phyloP scores from a whole-genome alignment of 2,797 vertebrate genomes.

The Ammospiza maritima region DNA sequence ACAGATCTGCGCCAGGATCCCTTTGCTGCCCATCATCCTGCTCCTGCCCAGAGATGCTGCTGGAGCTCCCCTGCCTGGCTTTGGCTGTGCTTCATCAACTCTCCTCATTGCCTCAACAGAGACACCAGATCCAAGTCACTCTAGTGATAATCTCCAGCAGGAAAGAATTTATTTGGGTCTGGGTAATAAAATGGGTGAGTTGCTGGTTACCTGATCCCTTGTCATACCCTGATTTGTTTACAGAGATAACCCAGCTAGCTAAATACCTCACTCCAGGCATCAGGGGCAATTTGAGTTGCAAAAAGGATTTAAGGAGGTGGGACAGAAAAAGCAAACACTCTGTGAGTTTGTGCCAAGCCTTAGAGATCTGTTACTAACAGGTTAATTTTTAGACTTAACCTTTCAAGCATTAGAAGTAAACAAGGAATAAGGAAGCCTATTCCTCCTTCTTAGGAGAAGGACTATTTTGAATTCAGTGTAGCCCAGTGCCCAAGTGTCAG shows the following conservation, averaged over 20 bases:
- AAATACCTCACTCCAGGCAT: not conserved
- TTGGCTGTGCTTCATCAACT: not conserved
- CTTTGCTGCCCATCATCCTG: not conserved
- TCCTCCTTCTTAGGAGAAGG: not conserved
- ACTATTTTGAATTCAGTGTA: not conserved
- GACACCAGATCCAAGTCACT: not conserved
- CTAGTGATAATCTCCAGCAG: not conserved
- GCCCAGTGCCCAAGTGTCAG: not conserved
- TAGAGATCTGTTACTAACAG: not conserved
- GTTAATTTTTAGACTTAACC: constrained; percentile 48
- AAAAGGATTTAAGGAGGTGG: not conserved
- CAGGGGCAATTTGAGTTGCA: not conserved
- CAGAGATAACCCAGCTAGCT: not conserved
- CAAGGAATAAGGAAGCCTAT: not conserved
- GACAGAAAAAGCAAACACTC: not conserved
- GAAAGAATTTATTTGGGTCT: not conserved
- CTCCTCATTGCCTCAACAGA: not conserved
- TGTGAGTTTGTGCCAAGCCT: not conserved
- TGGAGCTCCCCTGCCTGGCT: not conserved
- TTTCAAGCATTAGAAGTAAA: not conserved
- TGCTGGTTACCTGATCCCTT: not conserved
- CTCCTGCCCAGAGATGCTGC: not conserved
- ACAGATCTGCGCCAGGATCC: not conserved
- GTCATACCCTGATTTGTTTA: not conserved
- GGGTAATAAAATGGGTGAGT: not conserved